Evolutionary conservation across 2,888 invertebrate genomes (phyloP).

Genomic region (Machimus rusticus): DNA sequence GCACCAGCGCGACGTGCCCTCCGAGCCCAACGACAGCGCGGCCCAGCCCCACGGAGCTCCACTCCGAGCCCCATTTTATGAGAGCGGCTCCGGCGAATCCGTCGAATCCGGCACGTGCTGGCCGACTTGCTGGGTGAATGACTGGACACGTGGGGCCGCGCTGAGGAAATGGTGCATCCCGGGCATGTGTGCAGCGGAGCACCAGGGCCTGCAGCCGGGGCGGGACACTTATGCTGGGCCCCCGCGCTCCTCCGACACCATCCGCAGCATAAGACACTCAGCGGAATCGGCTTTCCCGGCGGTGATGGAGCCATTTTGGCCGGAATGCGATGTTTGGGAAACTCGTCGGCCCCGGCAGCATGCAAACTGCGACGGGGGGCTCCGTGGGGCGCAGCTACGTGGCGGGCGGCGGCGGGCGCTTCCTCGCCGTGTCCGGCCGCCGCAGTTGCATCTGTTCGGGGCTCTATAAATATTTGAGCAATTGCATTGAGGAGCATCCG

Average conservation of each 20-base stretch:
- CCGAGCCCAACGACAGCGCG: neutral
- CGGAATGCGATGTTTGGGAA: neutral
- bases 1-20: neutral
- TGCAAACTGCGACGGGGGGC: neutral
- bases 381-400: neutral
- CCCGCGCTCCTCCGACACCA: neutral
- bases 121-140: conserved; percentile 37
- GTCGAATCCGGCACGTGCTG: conserved; percentile 41
- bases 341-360: neutral
- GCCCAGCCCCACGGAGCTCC: neutral
- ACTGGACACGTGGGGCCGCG: conserved; percentile 51
- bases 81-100: neutral
- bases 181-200: neutral
- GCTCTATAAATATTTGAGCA: neutral
- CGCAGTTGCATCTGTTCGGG: neutral
- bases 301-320: neutral
- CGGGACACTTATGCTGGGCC: neutral
- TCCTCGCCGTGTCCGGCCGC: neutral
- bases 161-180: conserved; percentile 40
- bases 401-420: neutral
- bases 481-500: neutral
- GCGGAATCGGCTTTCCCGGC: neutral
- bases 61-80: neutral
- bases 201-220: neutral
- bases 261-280: neutral